These are phyloP conservation scores for Toxotes lorentzi DNA, from an alignment of 2,797 vertebrate species.

Conservation along the genomic window DNA sequence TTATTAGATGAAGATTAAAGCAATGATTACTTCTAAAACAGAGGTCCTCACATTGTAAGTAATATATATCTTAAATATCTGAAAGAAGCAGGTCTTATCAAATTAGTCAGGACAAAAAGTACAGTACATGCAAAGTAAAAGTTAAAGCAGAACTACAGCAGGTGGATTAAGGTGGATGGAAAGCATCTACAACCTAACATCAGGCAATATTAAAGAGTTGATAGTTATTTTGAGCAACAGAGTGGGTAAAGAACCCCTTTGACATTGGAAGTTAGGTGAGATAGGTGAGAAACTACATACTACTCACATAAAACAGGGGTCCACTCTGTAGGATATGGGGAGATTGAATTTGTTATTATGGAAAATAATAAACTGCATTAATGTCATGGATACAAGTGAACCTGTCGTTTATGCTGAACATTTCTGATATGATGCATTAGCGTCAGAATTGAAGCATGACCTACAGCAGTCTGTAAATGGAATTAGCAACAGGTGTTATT, in stretches of 20 bases:
- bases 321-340: conserved; percentile 86
- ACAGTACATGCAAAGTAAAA: conserved; percentile 77
- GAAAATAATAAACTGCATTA: conserved; percentile 83
- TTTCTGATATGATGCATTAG: conserved; percentile 21
- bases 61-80: conserved; percentile 31
- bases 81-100: conserved; percentile 40
- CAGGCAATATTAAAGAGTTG: conserved; percentile 40
- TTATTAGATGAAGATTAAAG: conserved; percentile 16
- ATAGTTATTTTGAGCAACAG: conserved; percentile 34
- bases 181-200: conserved; percentile 29
- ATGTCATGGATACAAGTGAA: conserved; percentile 70
- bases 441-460: conserved; percentile 12
- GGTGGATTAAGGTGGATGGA: conserved; percentile 30
- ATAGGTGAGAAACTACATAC: conserved; percentile 83
- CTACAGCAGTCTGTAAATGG: conserved; percentile 28
- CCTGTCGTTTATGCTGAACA: conserved; percentile 17
- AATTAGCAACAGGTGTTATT: conserved; percentile 28
- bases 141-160: conserved; percentile 42
- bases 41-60: neutral
- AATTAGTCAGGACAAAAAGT: conserved; percentile 30
- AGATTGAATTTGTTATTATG: conserved; percentile 82
- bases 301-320: conserved; percentile 92
- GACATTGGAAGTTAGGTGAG: conserved; percentile 57
- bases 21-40: neutral
- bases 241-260: conserved; percentile 63